Base-by-base conservation (phyloP, 2,888 invertebrate genomes). In the Athetis lepigone region DNA sequence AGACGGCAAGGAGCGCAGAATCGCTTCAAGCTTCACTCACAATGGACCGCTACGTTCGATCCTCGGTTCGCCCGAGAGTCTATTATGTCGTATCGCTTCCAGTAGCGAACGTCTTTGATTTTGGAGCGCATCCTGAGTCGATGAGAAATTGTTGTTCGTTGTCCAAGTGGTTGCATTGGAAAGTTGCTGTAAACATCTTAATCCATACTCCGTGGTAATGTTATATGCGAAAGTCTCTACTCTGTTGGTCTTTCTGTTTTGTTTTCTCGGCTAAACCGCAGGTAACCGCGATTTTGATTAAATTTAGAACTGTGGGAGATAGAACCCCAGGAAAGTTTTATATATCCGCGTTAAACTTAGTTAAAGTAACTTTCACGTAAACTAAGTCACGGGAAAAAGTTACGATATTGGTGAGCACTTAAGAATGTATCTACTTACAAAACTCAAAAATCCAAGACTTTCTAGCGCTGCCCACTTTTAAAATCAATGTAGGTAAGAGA, bases 1-100 rank as follows among this genome's bases (percentile, higher is more conserved):
- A 67, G 79, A 70, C 63, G 57, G 57, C 65, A 63, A 70, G 72
- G 73, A 66, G 39, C 51, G 68, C 61, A 65, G 70, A 52, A 62
- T 69, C 55, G 59, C 61, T 79, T 73, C 64, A 66, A 68, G 64
- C 61, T 73, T 66, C 70, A 29, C 61, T 77, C 73, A 79, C 65
- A 77, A 79, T 80, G 59, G 62, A 29, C 42, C 60, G 54, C 46
- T 46, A 64, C 70, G 78, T 73, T 66, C 47, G 55, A 58, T 68
- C 60, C 54, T 51, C 51, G 33, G 59, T 47, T 40, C 47, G 45
- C 50, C 45, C 29, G 25, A 54, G 57, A 65, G 47, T 75, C 63
- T 67, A 74, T 77, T 72, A 76, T 75, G 60, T 64, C 51, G 62
- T 52, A 63, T 72, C 36, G 47, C 43, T 37, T 37, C 63, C 42